Evolutionary conservation across 2,888 invertebrate species (phyloP), one percentile per base, ranked within the genome.

Genomic region (Caradrina clavipalpis): DNA sequence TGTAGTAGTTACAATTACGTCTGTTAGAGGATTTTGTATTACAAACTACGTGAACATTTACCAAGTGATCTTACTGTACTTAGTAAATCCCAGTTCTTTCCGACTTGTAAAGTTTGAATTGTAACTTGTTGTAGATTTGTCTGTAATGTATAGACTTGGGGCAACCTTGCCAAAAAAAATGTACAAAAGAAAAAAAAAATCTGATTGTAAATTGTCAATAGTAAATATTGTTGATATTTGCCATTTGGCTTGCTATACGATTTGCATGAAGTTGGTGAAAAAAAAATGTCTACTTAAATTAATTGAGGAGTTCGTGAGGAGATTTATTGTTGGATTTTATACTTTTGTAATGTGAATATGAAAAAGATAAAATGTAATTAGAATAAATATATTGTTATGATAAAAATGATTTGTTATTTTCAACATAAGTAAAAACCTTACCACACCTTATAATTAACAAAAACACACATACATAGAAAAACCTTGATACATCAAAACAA

Each of bases 1-100:
- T 82, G 56, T 80, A 80, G 73, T 86, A 82, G 86, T 70, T 75
- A 80, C 73, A 84, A 82, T 77, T 76, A 47, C 51, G 72, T 81
- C 78, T 76, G 64, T 61, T 66, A 64, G 53, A 68, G 53, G 67
- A 60, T 65, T 69, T 72, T 62, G 50, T 53, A 73, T 72, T 78
- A 74, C 45, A 45, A 45, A 45, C 45, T 81, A 81, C 22, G 60
- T 57, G 21, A 61, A 76, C 74, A 54, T 65, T 69, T 72, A 63
- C 66, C 69, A 64, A 73, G 73, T 77, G 67, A 70, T 73, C 67
- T 45, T 67, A 71, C 69, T 65, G 49, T 70, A 45, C 45, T 45
- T 45, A 75, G 69, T 71, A 58, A 69, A 76, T 66, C 65, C 49
- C 49, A 57, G 75, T 71, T 81, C 54, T 80, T 67, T 42, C 54